Evolutionary conservation across 2,113 vertebrate species (phyloP), one percentile per base, ranked within the genome.

Genomic region (Tichodroma muraria): DNA sequence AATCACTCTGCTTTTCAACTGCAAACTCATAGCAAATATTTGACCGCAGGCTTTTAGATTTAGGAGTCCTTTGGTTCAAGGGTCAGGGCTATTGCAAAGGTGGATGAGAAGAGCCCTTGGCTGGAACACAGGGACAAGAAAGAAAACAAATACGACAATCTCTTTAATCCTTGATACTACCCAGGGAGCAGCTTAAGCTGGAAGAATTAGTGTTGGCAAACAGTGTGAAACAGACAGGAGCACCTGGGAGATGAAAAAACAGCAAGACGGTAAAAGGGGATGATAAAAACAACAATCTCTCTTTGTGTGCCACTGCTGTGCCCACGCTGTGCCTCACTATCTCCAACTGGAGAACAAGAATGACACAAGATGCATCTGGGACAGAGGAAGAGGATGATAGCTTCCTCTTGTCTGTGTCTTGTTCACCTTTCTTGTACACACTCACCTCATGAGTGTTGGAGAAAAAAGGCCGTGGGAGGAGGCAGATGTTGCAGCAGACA

Each of bases 1-100:
- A 89, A 80, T 57, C 54, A 78, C 60, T 86, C 78, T 56, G 59
- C 63, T 95, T 93, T 94, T 91, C 54, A 89, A 28, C 33, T n/a
- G 59, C 50, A 89, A 82, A 88, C 71, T 87, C 81, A 89, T 25
- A 63, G 54, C 35, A 91, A 94, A 82, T 91, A 82, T 89, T 91
- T 91, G 50, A 80, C 47, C 80, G 35, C 14, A 69, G 42, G 19
- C 22, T 20, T 85, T 87, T 45, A 92, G 66, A 65, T 7, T 61
- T 45, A 23, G 18, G 17, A 88, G 28, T 30, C 25, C 17, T 76
- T 80, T 73, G 38, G 78, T 88, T 85, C 85, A 91, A 88, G 64
- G 71, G 21, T 94, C 83, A 71, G 90, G 47, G 60, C 47, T 92
- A 70, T 28, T 78, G 27, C 59, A 93, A 70, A 78, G 52, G 47